Conservation (phyloP, 2,888 invertebrate genomes). For the Heteropelma amictum region DNA sequence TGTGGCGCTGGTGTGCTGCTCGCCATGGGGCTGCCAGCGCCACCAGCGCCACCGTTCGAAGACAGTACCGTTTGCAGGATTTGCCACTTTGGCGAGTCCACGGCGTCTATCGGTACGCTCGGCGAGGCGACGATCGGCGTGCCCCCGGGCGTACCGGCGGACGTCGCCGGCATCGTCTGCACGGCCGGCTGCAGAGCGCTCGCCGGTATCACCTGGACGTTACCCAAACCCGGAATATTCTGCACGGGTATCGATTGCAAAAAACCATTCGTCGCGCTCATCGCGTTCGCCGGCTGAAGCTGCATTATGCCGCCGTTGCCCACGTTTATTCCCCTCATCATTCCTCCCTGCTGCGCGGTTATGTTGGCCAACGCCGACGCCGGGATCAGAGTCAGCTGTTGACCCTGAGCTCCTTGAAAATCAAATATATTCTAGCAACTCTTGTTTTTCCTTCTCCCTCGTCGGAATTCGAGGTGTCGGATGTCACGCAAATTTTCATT, state of each 20-base stretch:
- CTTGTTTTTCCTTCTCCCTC: too few species aligned
- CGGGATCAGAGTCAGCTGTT: slow-evolving; percentile 92
- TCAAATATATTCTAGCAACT: too few species aligned
- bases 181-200: slow-evolving; percentile 79
- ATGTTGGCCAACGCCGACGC: slow-evolving; percentile 80
- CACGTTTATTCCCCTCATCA: slow-evolving; percentile 73
- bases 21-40: too few species aligned
- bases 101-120: slow-evolving; percentile 87
- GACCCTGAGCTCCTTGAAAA: slow-evolving; percentile 83
- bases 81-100: slow-evolving; percentile 92
- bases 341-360: slow-evolving; percentile 70
- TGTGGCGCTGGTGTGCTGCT: slow-evolving; percentile 68
- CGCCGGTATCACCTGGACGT: slow-evolving; percentile 89
- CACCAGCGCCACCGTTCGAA: too few species aligned
- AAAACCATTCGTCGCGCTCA: slow-evolving; percentile 77
- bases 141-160: slow-evolving; percentile 60
- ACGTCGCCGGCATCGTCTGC: slow-evolving; percentile 74
- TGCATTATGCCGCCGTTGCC: slow-evolving; percentile 76
- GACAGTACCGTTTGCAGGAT: slow-evolving; percentile 81
- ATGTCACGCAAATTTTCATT: too few species aligned
- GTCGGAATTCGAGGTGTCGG: too few species aligned
- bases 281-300: slow-evolving; percentile 79
- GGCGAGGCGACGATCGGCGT: slow-evolving; percentile 73
- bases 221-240: slow-evolving; percentile 88
- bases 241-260: slow-evolving; percentile 86